A percentile compares a stretch with the other conserved stretches of the same genome.
phyloP scores from a whole-genome alignment of 2,797 vertebrate species.

The Rhabdophis nuchalis region DNA sequence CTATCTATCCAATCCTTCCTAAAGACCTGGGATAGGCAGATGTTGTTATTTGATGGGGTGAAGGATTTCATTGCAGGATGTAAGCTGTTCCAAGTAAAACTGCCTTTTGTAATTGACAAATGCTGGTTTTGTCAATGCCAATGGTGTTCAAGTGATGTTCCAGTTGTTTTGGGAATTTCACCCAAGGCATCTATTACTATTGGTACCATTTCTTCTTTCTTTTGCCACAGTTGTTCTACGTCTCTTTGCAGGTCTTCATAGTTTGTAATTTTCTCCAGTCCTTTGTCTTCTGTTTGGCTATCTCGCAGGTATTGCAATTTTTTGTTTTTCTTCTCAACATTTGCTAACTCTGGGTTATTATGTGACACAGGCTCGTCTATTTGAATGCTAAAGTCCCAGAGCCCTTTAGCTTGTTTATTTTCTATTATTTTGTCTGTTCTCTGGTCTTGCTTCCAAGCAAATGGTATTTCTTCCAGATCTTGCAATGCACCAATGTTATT shows the following conservation, averaged over 20 bases:
- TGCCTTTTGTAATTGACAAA: background rate
- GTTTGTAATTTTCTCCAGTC: background rate
- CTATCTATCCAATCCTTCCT: background rate
- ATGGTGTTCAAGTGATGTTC: background rate
- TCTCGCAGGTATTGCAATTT: background rate
- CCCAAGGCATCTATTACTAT: too few relatives aligned
- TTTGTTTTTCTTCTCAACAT: background rate
- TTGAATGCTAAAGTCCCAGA: background rate
- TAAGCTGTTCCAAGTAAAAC: background rate
- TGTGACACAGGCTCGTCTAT: background rate
- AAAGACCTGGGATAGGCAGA: background rate
- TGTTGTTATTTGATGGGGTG: background rate
- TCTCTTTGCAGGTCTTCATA: background rate
- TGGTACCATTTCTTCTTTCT: background rate
- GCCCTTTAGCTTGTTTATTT: background rate
- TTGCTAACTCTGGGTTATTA: background rate
- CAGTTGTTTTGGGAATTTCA: background rate
- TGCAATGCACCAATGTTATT: background rate
- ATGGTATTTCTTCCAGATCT: background rate
- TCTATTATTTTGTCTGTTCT: background rate
- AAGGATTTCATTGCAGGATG: background rate
- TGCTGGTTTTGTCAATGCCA: background rate
- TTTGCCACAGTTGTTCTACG: background rate
- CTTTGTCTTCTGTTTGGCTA: background rate
- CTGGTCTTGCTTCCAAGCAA: background rate